A percentile compares a stretch with the other conserved stretches of the same genome.
Evolutionary conservation across 2,797 vertebrate genomes (phyloP).

Genomic region (Xenopus petersii): DNA sequence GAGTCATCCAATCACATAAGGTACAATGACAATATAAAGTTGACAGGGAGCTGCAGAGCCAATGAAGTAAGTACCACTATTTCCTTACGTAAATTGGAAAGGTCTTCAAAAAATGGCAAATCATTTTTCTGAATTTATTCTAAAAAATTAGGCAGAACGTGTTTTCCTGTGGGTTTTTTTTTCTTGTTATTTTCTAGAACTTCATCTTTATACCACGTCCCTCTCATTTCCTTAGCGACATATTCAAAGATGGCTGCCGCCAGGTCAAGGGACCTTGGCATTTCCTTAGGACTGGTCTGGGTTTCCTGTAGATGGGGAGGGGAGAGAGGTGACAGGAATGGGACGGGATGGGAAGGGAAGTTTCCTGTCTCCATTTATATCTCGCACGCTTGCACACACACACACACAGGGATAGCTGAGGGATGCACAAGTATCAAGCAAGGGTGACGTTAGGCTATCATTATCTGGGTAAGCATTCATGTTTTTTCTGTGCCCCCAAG

Average conservation of each 20-base stretch:
- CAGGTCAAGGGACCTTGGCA: conserved; percentile 43
- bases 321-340: conserved; percentile 41
- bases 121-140: no score
- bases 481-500: background rate
- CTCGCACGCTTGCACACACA: conserved; percentile 17
- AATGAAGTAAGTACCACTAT: no score
- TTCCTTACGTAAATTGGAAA: no score
- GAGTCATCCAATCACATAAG: no score
- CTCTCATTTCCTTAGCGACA: conserved; percentile 30
- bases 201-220: conserved; percentile 1
- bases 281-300: conserved; percentile 44
- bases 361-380: conserved; percentile 45
- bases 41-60: no score
- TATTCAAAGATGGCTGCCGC: conserved; percentile 44
- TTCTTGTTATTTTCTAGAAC: background rate
- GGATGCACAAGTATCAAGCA: conserved; percentile 12
- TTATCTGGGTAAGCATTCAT: conserved; percentile 23
- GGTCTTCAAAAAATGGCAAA: no score
- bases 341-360: conserved; percentile 42
- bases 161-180: conserved; percentile 7
- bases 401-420: conserved; percentile 19
- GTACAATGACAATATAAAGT: no score
- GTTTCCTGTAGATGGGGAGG: conserved; percentile 36
- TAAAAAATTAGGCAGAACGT: no score
- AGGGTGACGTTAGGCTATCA: background rate